Evolutionary conservation across 1,140 invertebrate genomes (phyloP), one percentile per base, ranked within the genome.

Genomic region (Eumeta japonica): DNA sequence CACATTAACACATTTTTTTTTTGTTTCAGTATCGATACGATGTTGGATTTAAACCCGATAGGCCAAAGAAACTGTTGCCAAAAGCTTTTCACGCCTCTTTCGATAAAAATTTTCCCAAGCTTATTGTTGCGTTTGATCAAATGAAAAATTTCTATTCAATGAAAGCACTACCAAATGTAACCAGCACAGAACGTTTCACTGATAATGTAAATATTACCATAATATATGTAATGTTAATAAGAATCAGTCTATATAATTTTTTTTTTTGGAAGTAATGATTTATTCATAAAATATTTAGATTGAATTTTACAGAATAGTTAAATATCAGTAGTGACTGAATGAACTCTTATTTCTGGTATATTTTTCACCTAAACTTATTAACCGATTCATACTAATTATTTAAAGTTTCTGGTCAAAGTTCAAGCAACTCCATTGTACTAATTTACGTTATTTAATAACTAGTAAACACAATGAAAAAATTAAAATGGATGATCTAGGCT

Each of bases 1-100:
- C 28, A 4, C 7, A 16, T 15, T n/a, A 18, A 12, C n/a, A 40
- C 35, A 16, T 24, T 27, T 10, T 33, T 10, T 33, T 17, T 33
- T 44, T 41, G 30, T 67, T 67, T 37, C 54, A 73, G 68, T 38
- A 54, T 19, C 62, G 68, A 4, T 73, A 70, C 34, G 68, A 73
- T 28, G 52, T 73, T 1, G 28, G 41, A 0, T 55, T 67, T n/a
- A 63, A 44, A 16, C 68, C 68, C 3, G 68, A 73, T 9, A 52
- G 39, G 16, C 62, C 64, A 0, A 73, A 70, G 38, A 66, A 63
- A 39, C 35, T 65, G 14, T 16, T 62, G 11, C 37, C 54, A 5
- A 42, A 42, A 19, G 58, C 51, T 7, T 73, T 62, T 35, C 10
- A 35, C 2, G 16, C 15, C 3, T 40, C 46, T 1, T 57, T 56